phyloP scores from a whole-genome alignment of 2,888 invertebrate genomes.

The Tortricodes alternella region DNA sequence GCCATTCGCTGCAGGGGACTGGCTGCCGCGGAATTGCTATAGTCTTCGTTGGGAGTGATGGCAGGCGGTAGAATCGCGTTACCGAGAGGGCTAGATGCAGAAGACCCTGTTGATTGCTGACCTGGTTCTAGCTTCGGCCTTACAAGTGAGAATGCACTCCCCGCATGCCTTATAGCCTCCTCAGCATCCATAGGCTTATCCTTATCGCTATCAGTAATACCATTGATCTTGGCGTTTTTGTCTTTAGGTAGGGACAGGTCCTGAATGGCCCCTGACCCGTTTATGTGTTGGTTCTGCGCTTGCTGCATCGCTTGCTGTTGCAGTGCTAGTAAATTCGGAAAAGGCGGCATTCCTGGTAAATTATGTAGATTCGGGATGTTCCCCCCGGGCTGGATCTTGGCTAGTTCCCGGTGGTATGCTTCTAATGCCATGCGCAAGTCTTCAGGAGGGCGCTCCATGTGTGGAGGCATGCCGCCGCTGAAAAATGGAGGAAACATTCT shows the following conservation, averaged over 20 bases:
- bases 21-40: constrained; percentile 90
- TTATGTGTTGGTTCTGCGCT: constrained; percentile 80
- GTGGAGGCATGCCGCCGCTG: constrained; percentile 86
- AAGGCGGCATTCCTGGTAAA: constrained; percentile 81
- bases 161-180: constrained; percentile 89
- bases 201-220: constrained; percentile 86
- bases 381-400: constrained; percentile 90
- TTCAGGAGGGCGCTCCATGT: constrained; percentile 86
- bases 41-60: constrained; percentile 91
- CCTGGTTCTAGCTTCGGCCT: constrained; percentile 93
- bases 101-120: constrained; percentile 87
- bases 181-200: constrained; percentile 84
- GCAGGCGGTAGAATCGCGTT: constrained; percentile 94
- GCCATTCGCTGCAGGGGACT: constrained; percentile 99
- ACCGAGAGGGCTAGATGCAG: constrained; percentile 92
- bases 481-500: constrained; percentile 94
- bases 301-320: constrained; percentile 85
- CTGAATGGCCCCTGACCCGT: constrained; percentile 87
- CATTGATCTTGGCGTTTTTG: constrained; percentile 84
- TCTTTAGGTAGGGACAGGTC: constrained; percentile 94
- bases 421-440: constrained; percentile 95
- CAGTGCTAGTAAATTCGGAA: constrained; percentile 87
- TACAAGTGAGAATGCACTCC: constrained; percentile 93
- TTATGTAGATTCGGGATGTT: constrained; percentile 82
- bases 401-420: constrained; percentile 96